phyloP scores from a whole-genome alignment of 2,797 vertebrate species.

The Muscicapa comitata region DNA sequence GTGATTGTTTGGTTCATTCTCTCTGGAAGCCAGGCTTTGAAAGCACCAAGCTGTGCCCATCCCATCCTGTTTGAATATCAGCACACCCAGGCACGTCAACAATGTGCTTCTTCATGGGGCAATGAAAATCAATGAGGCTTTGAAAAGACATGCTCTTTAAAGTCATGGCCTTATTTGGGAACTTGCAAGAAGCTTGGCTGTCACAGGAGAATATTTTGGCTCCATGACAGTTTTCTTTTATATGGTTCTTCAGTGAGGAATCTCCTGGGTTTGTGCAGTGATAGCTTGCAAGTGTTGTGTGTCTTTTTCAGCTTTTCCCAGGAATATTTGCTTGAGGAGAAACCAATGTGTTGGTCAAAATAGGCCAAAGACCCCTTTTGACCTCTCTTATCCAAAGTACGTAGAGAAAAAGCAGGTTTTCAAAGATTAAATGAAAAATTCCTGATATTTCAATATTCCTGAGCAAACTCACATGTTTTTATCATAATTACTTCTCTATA shows the following conservation, averaged over 20 bases:
- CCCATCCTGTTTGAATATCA: neutral
- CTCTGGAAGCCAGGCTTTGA: neutral
- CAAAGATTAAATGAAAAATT: neutral
- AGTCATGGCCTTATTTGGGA: conserved; percentile 59
- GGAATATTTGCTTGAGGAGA: neutral
- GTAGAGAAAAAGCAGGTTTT: neutral
- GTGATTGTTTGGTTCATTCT: neutral
- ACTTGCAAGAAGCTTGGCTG: conserved; percentile 54
- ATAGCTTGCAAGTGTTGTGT: neutral
- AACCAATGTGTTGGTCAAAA: neutral
- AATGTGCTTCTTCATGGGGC: conserved; percentile 35
- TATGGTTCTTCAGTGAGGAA: neutral
- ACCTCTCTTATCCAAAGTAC: neutral
- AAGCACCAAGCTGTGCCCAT: neutral
- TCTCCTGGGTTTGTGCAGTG: conserved; percentile 10
- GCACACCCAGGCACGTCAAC: conserved; percentile 21
- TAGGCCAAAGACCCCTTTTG: neutral
- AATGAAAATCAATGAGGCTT: conserved; percentile 43
- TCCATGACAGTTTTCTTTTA: conserved; percentile 36
- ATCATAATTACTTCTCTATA: neutral
- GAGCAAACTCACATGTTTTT: neutral
- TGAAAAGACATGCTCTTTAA: conserved; percentile 48
- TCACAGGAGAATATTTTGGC: conserved; percentile 48
- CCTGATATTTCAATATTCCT: neutral
- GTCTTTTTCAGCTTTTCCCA: neutral